Evolutionary conservation across 2,888 invertebrate species (phyloP).

Genomic region (Erpobdella octoculata): DNA sequence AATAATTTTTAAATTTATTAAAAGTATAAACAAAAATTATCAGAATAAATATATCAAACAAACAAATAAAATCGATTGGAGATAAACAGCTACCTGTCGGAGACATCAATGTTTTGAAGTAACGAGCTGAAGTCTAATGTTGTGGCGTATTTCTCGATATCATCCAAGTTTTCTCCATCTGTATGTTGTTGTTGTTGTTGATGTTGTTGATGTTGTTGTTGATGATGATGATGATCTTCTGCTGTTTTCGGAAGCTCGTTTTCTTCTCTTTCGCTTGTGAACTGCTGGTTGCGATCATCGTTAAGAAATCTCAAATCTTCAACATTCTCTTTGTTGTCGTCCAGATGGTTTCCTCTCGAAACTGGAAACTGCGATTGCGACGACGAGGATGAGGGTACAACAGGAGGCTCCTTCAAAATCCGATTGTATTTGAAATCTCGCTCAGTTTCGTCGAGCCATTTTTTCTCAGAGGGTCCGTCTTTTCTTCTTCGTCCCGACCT

Average conservation of each 20-base stretch:
- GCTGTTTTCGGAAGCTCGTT: background rate
- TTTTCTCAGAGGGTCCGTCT: background rate
- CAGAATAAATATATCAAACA: too few species aligned
- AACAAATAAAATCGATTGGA: background rate
- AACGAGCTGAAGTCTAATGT: background rate
- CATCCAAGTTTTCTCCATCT: background rate
- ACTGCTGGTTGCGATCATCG: too few species aligned
- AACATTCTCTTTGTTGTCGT: background rate
- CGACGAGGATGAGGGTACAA: background rate
- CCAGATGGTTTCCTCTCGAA: background rate
- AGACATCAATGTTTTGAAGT: background rate
- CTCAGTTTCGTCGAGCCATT: background rate
- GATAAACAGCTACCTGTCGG: background rate
- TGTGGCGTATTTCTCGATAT: background rate
- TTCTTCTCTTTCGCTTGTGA: background rate
- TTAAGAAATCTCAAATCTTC: background rate
- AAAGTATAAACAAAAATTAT: too few species aligned
- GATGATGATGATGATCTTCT: too few species aligned
- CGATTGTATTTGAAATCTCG: background rate
- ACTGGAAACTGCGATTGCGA: background rate
- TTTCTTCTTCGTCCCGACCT: background rate
- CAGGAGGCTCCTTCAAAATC: background rate
- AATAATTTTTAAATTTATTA: too few species aligned
- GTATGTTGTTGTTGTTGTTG: background rate
- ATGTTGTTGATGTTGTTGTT: too few species aligned